Evolutionary conservation across 2,113 vertebrate genomes (phyloP).

Genomic region (Campylomormyrus numenius): DNA sequence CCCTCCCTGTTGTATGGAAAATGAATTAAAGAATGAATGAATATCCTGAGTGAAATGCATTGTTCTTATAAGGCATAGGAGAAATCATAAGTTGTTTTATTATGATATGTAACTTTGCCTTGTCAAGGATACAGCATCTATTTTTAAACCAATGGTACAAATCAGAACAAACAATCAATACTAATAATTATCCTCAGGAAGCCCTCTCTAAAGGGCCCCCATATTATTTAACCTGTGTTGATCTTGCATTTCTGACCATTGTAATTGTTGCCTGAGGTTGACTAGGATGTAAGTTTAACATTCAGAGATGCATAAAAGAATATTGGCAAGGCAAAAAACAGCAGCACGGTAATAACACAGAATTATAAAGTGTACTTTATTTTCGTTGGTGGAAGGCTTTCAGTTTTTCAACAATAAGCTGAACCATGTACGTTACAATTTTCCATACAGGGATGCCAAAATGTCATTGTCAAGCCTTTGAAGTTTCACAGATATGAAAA

Average conservation of each 20-base stretch:
- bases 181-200: not conserved
- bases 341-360: not conserved
- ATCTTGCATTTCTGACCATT: not conserved
- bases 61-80: not conserved
- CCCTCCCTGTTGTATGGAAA: not conserved
- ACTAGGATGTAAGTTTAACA: not conserved
- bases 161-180: not conserved
- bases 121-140: not conserved
- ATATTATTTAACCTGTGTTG: not conserved
- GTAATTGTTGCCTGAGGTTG: not conserved
- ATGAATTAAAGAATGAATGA: not conserved
- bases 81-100: not conserved
- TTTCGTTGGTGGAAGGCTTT: not conserved
- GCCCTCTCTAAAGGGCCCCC: not conserved
- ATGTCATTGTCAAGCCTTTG: not conserved
- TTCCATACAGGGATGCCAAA: not conserved
- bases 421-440: not conserved
- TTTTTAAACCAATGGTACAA: not conserved
- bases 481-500: not conserved
- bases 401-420: not conserved
- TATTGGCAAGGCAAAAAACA: slow-evolving; percentile 14
- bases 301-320: slow-evolving; percentile 1
- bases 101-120: not conserved
- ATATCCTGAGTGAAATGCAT: not conserved
- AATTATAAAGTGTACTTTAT: not conserved